Evolutionary conservation across 2,113 vertebrate genomes (phyloP).

Genomic region (Paedocypris sp.): DNA sequence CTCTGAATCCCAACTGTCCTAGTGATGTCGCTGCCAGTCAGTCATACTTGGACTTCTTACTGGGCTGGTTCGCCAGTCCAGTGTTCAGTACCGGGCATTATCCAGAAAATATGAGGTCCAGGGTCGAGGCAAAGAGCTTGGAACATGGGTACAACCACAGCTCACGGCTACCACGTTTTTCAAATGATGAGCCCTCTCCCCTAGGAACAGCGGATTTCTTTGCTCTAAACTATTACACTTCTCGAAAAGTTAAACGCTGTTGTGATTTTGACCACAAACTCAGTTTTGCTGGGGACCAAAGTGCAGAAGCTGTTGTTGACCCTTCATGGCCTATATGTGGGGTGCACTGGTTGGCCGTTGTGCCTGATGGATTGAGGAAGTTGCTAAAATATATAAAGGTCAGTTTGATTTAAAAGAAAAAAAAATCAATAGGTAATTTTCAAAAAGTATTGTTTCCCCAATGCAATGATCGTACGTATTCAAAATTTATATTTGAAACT

Average conservation of each 20-base stretch:
- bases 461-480: no score
- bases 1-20: conserved; percentile 38
- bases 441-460: no score
- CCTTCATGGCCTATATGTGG: conserved; percentile 60
- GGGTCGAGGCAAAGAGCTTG: conserved; percentile 51
- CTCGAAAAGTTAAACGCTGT: conserved; percentile 52
- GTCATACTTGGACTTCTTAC: conserved; percentile 52
- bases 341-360: conserved; percentile 58
- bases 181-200: conserved; percentile 54
- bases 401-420: not conserved
- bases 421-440: no score
- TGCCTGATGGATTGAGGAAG: conserved; percentile 58
- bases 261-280: conserved; percentile 16
- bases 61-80: conserved; percentile 70
- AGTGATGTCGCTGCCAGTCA: conserved; percentile 52
- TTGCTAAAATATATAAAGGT: conserved; percentile 70
- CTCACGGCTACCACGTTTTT: conserved; percentile 60
- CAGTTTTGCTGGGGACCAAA: conserved; percentile 45
- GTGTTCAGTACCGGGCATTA: conserved; percentile 71
- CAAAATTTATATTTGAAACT: no score
- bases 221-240: conserved; percentile 69
- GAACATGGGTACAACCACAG: conserved; percentile 43
- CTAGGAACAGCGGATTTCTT: conserved; percentile 72
- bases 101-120: conserved; percentile 58
- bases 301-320: conserved; percentile 51